Evolutionary conservation across 2,113 vertebrate genomes (phyloP).

Genomic region (Eleginops maclovinus): DNA sequence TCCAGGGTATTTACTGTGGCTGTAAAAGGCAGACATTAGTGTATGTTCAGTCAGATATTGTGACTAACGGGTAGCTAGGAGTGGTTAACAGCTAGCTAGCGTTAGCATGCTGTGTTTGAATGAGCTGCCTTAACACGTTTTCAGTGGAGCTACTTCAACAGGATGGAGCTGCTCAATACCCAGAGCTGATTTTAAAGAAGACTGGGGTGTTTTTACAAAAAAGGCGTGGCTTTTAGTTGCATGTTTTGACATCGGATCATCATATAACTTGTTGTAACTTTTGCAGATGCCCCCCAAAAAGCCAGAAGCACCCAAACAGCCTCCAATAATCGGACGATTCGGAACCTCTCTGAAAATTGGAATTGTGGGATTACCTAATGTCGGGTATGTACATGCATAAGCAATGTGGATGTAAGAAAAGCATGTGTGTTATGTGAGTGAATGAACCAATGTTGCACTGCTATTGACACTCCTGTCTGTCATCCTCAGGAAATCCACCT

Average conservation of each 20-base stretch:
- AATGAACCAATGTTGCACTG: not conserved
- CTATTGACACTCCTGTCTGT: conserved; percentile 9
- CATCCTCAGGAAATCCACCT: conserved; percentile 92
- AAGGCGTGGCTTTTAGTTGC: not conserved
- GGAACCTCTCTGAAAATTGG: conserved; percentile 98
- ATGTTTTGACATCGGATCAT: not conserved
- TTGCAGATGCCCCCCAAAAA: conserved; percentile 98
- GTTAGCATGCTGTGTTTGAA: conserved; percentile 72
- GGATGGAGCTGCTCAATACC: not conserved
- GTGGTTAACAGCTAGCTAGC: conserved; percentile 45
- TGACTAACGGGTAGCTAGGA: conserved; percentile 7
- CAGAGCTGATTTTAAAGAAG: not conserved
- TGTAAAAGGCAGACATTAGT: not conserved
- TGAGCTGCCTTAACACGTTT: conserved; percentile 58
- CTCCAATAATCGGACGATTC: conserved; percentile 94
- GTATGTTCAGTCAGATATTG: not conserved
- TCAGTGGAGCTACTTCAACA: not conserved
- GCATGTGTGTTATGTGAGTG: not conserved
- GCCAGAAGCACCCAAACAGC: conserved; percentile 89
- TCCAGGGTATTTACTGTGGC: rapidly evolving
- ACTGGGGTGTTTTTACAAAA: not conserved
- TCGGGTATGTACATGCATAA: conserved; percentile 88
- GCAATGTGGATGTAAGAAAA: not conserved
- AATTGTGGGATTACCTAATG: conserved; percentile 98
- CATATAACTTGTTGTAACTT: conserved; percentile 20